Percentiles rank a stretch among this genome's conserved stretches.
These are phyloP conservation scores for Gadus macrocephalus DNA, from an alignment of 2,113 vertebrate genomes.

Conservation along the genomic window DNA sequence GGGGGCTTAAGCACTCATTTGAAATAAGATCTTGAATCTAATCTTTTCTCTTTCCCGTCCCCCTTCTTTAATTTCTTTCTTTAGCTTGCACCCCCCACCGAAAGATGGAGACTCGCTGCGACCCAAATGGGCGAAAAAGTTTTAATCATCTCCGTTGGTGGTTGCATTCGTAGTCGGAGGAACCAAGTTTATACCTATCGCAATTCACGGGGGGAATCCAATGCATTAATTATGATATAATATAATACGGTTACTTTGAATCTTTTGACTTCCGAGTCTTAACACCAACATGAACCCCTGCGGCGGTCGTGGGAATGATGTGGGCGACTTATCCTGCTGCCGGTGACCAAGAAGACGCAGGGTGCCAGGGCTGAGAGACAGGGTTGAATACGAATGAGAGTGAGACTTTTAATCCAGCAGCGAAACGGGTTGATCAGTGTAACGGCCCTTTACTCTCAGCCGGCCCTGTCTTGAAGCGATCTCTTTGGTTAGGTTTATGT, in stretches of 20 bases:
- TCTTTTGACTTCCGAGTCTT: slow-evolving; percentile 42
- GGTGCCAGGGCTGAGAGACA: too few species aligned
- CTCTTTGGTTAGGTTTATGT: too few species aligned
- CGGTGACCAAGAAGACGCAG: neutral
- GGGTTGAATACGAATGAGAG: too few species aligned
- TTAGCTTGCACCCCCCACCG: slow-evolving; percentile 14
- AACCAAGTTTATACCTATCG: slow-evolving; percentile 27
- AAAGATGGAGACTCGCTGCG: slow-evolving; percentile 60
- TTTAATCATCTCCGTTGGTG: slow-evolving; percentile 64
- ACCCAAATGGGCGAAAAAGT: slow-evolving; percentile 54
- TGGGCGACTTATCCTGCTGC: neutral
- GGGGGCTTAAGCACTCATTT: slow-evolving; percentile 68
- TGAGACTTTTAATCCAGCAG: neutral
- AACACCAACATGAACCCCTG: slow-evolving; percentile 33
- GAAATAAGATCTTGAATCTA: slow-evolving; percentile 68
- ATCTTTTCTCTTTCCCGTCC: slow-evolving; percentile 66
- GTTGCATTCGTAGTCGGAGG: slow-evolving; percentile 28
- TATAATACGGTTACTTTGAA: slow-evolving; percentile 33
- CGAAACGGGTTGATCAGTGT: neutral
- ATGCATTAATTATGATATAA: slow-evolving; percentile 61
- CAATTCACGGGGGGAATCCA: neutral
- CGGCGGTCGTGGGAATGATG: slow-evolving; percentile 26
- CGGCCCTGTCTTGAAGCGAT: too few species aligned
- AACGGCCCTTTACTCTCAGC: too few species aligned
- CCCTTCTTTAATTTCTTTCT: neutral